These are phyloP conservation scores for Bambusicola thoracicus DNA, from an alignment of 2,113 vertebrate species.

Conservation along the genomic window DNA sequence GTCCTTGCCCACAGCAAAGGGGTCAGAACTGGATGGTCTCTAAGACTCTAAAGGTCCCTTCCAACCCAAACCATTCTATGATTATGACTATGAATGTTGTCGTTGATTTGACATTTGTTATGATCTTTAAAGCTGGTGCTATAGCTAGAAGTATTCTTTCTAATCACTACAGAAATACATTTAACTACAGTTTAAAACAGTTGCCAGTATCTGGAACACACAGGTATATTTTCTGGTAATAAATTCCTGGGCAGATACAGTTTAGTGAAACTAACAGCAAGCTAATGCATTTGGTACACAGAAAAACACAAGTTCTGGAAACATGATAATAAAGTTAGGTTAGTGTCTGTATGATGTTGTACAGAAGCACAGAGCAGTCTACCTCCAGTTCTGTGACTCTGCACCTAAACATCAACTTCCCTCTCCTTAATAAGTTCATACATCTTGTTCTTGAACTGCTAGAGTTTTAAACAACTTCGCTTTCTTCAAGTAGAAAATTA, in stretches of 20 bases:
- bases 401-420: not conserved
- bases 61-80: too few relatives aligned
- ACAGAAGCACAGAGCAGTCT: not conserved
- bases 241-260: slow-evolving; percentile 49
- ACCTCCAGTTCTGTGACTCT: not conserved
- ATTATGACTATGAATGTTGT: not conserved
- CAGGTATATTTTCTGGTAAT: slow-evolving; percentile 47
- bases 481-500: not conserved
- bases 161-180: slow-evolving; percentile 6
- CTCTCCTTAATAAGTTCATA: not conserved
- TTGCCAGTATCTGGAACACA: slow-evolving; percentile 10
- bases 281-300: slow-evolving; percentile 31
- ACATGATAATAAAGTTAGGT: not conserved
- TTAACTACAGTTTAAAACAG: slow-evolving; percentile 32
- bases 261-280: slow-evolving; percentile 27
- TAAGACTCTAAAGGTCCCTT: too few relatives aligned
- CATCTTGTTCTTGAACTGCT: not conserved
- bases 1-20: too few relatives aligned
- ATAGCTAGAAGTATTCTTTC: not conserved
- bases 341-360: not conserved
- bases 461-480: not conserved
- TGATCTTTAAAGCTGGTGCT: not conserved
- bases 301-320: slow-evolving; percentile 27
- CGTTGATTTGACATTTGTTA: not conserved
- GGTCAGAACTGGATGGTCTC: too few relatives aligned